These are phyloP conservation scores for Protonemura montana DNA, from an alignment of 2,888 invertebrate species.

Conservation along the genomic window DNA sequence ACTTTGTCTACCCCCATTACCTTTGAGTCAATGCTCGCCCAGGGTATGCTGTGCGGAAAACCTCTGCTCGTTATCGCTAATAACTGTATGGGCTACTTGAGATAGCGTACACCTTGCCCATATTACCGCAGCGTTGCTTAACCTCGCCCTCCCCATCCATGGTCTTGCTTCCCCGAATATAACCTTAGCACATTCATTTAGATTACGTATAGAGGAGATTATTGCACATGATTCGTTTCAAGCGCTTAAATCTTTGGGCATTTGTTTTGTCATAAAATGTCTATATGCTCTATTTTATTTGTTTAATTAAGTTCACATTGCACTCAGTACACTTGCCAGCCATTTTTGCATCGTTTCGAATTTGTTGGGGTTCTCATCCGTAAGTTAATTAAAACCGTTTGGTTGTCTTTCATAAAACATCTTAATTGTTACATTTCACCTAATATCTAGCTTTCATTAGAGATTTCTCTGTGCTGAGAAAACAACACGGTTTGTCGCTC, in stretches of 20 bases:
- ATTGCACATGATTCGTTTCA: not conserved
- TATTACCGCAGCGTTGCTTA: not conserved
- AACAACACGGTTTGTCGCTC: no score
- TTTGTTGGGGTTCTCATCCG: no score
- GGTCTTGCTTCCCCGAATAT: not conserved
- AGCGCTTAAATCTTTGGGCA: not conserved
- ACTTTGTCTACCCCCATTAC: not conserved
- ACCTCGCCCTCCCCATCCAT: not conserved
- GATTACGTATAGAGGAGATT: constrained; percentile 1
- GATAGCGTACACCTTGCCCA: not conserved
- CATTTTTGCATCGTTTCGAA: no score
- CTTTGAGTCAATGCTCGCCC: not conserved
- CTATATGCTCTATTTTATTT: no score
- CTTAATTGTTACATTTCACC: no score
- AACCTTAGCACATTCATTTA: not conserved
- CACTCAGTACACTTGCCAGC: no score
- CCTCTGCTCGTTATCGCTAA: not conserved
- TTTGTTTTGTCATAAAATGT: no score
- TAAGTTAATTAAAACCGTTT: no score
- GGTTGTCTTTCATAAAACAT: no score
- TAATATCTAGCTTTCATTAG: no score
- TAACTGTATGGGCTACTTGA: not conserved
- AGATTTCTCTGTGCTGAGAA: no score
- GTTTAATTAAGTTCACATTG: no score
- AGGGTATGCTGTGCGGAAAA: not conserved